A percentile compares a stretch with the other conserved stretches of the same genome.
Evolutionary conservation across 1,140 invertebrate species (phyloP).

Genomic region (Agrilus planipennis): DNA sequence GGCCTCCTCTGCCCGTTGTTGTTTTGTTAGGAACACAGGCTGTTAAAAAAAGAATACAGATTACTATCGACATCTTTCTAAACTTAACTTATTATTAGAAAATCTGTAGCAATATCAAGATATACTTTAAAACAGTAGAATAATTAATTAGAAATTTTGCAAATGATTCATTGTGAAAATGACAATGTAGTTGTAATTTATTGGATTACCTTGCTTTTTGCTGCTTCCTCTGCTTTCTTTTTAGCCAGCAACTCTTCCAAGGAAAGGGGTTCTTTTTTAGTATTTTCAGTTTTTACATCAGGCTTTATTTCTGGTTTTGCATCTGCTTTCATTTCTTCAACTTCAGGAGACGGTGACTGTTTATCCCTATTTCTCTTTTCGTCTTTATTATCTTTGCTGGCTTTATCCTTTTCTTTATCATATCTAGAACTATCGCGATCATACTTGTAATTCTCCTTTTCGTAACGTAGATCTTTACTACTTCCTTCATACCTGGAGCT

Average conservation of each 20-base stretch:
- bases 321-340: constrained; percentile 35
- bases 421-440: constrained; percentile 24
- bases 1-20: constrained; percentile 83
- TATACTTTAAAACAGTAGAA: background rate
- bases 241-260: constrained; percentile 92
- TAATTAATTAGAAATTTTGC: background rate
- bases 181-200: constrained; percentile 2
- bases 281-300: constrained; percentile 31
- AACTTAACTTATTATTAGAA: background rate
- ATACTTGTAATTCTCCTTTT: constrained; percentile 31
- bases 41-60: constrained; percentile 29
- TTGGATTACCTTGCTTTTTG: constrained; percentile 58
- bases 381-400: no score
- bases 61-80: background rate
- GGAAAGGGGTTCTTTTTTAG: constrained; percentile 83
- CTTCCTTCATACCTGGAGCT: constrained; percentile 32
- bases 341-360: constrained; percentile 17
- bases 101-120: background rate
- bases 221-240: constrained; percentile 92
- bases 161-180: background rate
- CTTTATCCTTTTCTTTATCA: constrained; percentile 38
- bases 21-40: constrained; percentile 95
- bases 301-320: constrained; percentile 29
- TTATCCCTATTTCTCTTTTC: constrained; percentile 28
- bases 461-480: constrained; percentile 29